Base-by-base conservation (phyloP, 30 jellyfish, hydroid and myxozoan genomes). In the Hydractinia symbiolongicarpus region DNA sequence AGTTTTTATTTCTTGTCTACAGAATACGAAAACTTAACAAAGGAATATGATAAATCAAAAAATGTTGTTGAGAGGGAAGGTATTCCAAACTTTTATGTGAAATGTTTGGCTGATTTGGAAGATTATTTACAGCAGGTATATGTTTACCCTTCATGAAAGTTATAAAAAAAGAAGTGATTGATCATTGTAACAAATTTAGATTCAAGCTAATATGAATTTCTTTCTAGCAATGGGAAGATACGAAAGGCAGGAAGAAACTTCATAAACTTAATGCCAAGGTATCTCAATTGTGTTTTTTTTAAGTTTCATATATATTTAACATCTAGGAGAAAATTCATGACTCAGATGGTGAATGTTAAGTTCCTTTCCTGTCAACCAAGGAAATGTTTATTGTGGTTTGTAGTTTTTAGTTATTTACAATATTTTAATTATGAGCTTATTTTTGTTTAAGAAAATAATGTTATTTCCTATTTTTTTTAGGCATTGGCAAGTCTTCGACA, bases 221-320 rank as follows among this genome's bases (percentile, higher is more conserved):
- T 16, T 73, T 79, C 40, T 62, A 91, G 98, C 98, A 91, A 91
- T 91, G 98, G 98, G 98, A 91, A 60, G 98, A 91, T 62, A 77
- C 72, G 54, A 95, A 91, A 52, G 90, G 96, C 83, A 84, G 98
- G 6, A 94, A 91, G 83, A 91, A 91, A 73, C 78, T 91, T 49
- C 20, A 95, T 0, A 91, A 91, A 73, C 86, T 91, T 17, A 86
- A 86, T 91, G 96, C 98, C 50, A 91, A 85, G 95, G 98, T 91
- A 50, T 6, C 9, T 30, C 2, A 30, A 30, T 30, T 30, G 1
- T 30, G 44, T 60, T 13, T 60, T 11, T 73, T 73, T 40, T 2
- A 0, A 0, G n/a, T 50, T 69, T 16, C 79, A 60, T 49, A 69
- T 13, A 11, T 2, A 3, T 21, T 69, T 30, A 30, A 30, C 44